Evolutionary conservation across 92 coral and sea anemone species (phyloP), one percentile per base, ranked within the genome.

Genomic region (Ricordea florida): DNA sequence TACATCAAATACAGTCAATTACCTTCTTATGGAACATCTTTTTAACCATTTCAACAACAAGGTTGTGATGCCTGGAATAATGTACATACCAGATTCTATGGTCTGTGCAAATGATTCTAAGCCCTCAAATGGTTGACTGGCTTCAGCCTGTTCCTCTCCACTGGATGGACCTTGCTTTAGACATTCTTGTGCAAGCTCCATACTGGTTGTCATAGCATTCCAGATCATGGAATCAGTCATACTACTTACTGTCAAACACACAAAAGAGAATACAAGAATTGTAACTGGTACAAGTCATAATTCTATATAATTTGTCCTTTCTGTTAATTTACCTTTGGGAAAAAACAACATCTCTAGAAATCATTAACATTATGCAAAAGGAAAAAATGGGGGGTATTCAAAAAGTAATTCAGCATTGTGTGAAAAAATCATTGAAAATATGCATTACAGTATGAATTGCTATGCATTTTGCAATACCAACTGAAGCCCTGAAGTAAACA

Each of bases 51-150:
- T n/a, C 2, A 18, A 52, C 32, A 45, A 25, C 4, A 13, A 2
- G 25, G 1, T 51, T 27, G 31, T n/a, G 24, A 57, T 43, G 4
- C n/a, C 2, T 22, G 8, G 8, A 10, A 14, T 5, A 7, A 6
- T 15, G 5, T 20, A 8, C 14, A 5, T 42, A 92, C 99, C 99
- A 82, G 99, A 96, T 52, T 96, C 99, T 49, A 96, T 96, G 47
- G 99, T 96, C 76, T 96, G 99, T 20, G 99, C 99, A 92, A 96
- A 96, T 49, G 99, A 92, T 41, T 96, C 99, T 56, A 96, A 84
- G 22, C 99, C 99, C 68, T 96, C 99, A 81, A 96, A 96, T 41
- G 91, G 69, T 46, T 87, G 96, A 33, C 74, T 87, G 20, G 93
- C 81, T 24, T 89, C 96, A 4, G 96, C 97, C 49, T 88, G 93